Base-by-base conservation (phyloP, 2,888 invertebrate genomes). In the Acronicta leporina region DNA sequence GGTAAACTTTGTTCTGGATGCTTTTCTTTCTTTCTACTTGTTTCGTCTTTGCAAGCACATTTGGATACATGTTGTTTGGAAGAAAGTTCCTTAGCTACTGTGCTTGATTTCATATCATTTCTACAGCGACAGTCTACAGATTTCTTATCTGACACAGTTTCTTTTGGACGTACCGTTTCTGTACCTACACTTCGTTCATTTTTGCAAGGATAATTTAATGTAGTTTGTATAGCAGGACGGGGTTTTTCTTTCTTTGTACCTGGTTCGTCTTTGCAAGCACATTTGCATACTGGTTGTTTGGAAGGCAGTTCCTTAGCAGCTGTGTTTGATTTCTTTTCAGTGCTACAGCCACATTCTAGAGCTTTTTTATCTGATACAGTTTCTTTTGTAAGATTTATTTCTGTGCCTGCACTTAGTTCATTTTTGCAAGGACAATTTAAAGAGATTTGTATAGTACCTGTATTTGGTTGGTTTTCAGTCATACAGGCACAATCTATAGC, bases 401-500 rank as follows among this genome's bases (percentile, higher is more conserved):
- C 9, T 9, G 30, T 30, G 9, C 30, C 30, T 30, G 3, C 30
- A 30, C 30, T 30, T 30, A 5, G 30, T 30, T 30, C 30, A 30
- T 9, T 5, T 38, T 38, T 7, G 10, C 38, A 48, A 20, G 25
- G 20, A 25, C 48, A 38, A n/a, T 48, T 13, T 11, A 27, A 14
- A 42, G 41, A 16, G 7, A 7, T 33, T 13, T 11, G 11, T 16
- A 14, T 16, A 16, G 13, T 13, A 35, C 35, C 13, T 35, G 13
- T 35, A 0, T 35, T 8, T 30, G 30, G 30, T 30, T 30, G 30
- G 2, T 1, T 49, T 11, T 50, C 41, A 11, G 27, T 41, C 27
- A 2, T 27, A 42, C 50, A 50, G 11, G 11, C 20, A 27, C 50
- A 30, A 27, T 50, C 50, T n/a, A 40, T 40, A 1, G n/a, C n/a